These are phyloP conservation scores for Microctenopoma stevenorrisi DNA, from an alignment of 2,797 vertebrate species.

Conservation along the genomic window DNA sequence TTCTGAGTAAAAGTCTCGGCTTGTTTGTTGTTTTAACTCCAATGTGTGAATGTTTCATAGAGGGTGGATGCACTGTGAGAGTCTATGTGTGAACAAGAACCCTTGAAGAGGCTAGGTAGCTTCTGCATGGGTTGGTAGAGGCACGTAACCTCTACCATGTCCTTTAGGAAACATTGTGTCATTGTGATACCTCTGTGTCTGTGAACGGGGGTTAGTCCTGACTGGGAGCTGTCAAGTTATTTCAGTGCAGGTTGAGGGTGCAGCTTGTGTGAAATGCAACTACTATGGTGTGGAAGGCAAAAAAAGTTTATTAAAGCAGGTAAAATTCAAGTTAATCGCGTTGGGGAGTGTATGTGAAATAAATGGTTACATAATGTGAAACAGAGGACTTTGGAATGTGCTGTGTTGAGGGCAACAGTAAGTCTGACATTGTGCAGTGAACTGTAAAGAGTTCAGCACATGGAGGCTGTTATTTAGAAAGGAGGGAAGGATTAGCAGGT, in stretches of 20 bases:
- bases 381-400: slow-evolving; percentile 52
- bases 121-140: too few species aligned
- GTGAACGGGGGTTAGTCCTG: slow-evolving; percentile 34
- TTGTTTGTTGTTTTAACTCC: slow-evolving; percentile 63
- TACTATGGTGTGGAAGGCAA: slow-evolving; percentile 11
- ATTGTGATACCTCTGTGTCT: slow-evolving; percentile 40
- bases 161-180: slow-evolving; percentile 52
- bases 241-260: slow-evolving; percentile 7
- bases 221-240: slow-evolving; percentile 36
- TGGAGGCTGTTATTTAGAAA: slow-evolving; percentile 52
- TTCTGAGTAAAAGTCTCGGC: slow-evolving; percentile 55
- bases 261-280: too few species aligned
- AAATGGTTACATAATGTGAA: slow-evolving; percentile 54
- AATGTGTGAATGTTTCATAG: slow-evolving; percentile 24
- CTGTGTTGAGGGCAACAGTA: slow-evolving; percentile 50
- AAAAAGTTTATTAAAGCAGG: slow-evolving; percentile 21
- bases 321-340: slow-evolving; percentile 23
- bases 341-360: slow-evolving; percentile 13
- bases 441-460: slow-evolving; percentile 59
- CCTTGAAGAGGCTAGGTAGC: slow-evolving; percentile 21
- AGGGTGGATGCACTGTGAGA: slow-evolving; percentile 5
- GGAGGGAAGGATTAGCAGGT: slow-evolving; percentile 70
- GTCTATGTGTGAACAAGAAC: slow-evolving; percentile 32
- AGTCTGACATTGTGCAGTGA: slow-evolving; percentile 62
- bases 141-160: slow-evolving; percentile 20